A percentile compares a stretch with the other conserved stretches of the same genome.
Conservation (phyloP, 2,888 invertebrate genomes). For the Drosophila buzzatii region DNA sequence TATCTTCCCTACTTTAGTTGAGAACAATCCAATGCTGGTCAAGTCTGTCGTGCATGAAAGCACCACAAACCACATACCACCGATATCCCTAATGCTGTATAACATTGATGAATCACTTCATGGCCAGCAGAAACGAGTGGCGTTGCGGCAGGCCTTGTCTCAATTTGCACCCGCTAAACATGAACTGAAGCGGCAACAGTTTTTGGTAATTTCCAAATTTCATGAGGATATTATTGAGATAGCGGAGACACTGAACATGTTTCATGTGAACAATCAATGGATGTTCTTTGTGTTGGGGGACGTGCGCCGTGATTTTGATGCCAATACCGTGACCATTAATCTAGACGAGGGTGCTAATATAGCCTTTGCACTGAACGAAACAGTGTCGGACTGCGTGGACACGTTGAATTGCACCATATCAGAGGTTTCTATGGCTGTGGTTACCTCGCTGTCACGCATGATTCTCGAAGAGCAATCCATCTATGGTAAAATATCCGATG, state of each 20-base stretch:
- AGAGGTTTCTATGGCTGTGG: conserved; percentile 89
- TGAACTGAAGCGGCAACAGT: conserved; percentile 73
- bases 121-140: conserved; percentile 76
- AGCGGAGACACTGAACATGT: conserved; percentile 89
- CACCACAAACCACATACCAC: conserved; percentile 78
- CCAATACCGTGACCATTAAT: conserved; percentile 87
- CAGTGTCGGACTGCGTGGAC: conserved; percentile 87
- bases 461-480: conserved; percentile 90
- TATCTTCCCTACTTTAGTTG: conserved; percentile 47
- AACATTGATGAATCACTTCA: conserved; percentile 78
- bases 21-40: conserved; percentile 77
- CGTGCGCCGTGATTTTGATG: conserved; percentile 82
- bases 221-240: conserved; percentile 88
- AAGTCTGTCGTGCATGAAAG: conserved; percentile 82
- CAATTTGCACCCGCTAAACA: conserved; percentile 68
- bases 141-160: conserved; percentile 68
- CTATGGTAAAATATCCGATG: conserved; percentile 91
- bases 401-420: conserved; percentile 89
- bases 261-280: conserved; percentile 92
- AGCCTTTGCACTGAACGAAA: conserved; percentile 91
- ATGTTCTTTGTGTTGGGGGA: conserved; percentile 91
- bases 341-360: conserved; percentile 92
- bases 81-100: conserved; percentile 82
- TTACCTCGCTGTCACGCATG: conserved; percentile 89
- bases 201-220: conserved; percentile 81